Evolutionary conservation across 2,113 vertebrate species (phyloP).

Genomic region (Gobiocypris rarus): DNA sequence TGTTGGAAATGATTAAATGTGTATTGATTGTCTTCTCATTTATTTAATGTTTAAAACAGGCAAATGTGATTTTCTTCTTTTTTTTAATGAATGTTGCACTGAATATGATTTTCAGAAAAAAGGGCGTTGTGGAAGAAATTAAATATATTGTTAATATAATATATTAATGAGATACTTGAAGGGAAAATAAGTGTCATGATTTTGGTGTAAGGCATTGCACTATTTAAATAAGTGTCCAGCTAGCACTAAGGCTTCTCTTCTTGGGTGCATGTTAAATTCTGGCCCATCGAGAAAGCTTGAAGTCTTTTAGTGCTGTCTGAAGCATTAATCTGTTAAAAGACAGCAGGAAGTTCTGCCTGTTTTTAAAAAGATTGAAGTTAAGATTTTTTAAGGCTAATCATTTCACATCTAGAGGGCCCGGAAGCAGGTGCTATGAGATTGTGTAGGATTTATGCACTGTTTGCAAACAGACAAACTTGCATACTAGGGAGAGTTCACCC

Average conservation of each 20-base stretch:
- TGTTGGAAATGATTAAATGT: conserved; percentile 11
- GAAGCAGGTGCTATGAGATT: neutral
- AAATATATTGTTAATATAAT: neutral
- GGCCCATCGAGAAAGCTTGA: neutral
- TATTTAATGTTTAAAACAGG: conserved; percentile 23
- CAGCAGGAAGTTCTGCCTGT: neutral
- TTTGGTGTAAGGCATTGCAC: conserved; percentile 1
- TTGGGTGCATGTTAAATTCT: neutral
- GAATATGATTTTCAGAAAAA: neutral
- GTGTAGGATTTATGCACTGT: neutral
- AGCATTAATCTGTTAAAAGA: neutral
- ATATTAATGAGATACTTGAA: conserved; percentile 19
- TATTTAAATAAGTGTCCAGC: neutral
- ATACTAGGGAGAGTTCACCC: neutral
- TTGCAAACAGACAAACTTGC: neutral
- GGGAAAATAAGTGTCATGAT: conserved; percentile 3
- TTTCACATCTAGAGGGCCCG: neutral
- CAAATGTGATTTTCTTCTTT: conserved; percentile 14
- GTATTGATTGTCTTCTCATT: conserved; percentile 15
- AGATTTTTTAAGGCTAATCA: neutral
- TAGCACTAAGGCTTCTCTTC: neutral
- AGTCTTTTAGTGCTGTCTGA: neutral
- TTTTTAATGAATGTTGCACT: conserved; percentile 30
- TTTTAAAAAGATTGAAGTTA: neutral
- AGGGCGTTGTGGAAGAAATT: conserved; percentile 6